A percentile compares a stretch with the other conserved stretches of the same genome.
phyloP scores from a whole-genome alignment of 2,888 invertebrate genomes.

The Amphipyra tragopoginis region DNA sequence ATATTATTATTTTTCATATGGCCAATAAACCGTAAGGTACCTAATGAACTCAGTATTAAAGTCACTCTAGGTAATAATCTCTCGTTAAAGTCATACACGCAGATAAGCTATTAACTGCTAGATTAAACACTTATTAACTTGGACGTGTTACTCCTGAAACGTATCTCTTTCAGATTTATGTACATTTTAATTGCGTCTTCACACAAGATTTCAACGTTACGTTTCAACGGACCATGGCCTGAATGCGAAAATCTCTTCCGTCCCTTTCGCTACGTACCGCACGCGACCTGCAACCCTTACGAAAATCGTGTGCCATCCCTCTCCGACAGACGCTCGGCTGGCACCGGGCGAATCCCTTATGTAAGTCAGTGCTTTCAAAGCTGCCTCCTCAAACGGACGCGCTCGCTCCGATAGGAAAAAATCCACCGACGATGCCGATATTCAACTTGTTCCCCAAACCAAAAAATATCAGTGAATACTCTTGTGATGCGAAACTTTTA shows the following conservation, averaged over 20 bases:
- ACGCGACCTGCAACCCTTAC: conserved; percentile 78
- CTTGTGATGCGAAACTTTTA: conserved; percentile 70
- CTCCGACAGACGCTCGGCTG: conserved; percentile 77
- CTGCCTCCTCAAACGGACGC: conserved; percentile 68
- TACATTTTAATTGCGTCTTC: conserved; percentile 88
- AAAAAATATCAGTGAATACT: conserved; percentile 62
- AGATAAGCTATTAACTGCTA: conserved; percentile 67
- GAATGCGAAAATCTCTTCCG: conserved; percentile 79
- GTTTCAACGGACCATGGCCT: conserved; percentile 71
- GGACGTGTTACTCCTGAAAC: conserved; percentile 70
- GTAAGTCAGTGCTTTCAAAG: conserved; percentile 85
- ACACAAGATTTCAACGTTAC: conserved; percentile 82
- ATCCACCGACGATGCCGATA: conserved; percentile 74
- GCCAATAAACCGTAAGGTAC: conserved; percentile 2
- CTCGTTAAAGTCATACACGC: conserved; percentile 28
- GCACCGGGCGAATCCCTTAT: conserved; percentile 86
- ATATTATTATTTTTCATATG: not conserved
- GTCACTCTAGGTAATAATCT: conserved; percentile 17
- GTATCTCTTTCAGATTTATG: conserved; percentile 81
- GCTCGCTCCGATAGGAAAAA: conserved; percentile 59
- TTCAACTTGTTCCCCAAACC: conserved; percentile 55
- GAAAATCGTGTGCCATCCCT: conserved; percentile 77
- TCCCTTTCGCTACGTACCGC: conserved; percentile 77
- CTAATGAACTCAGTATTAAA: conserved; percentile 18
- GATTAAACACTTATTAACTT: conserved; percentile 78